Evolutionary conservation across 2,888 invertebrate genomes (phyloP), one percentile per base, ranked within the genome.

Genomic region (Tenthredo amoena): DNA sequence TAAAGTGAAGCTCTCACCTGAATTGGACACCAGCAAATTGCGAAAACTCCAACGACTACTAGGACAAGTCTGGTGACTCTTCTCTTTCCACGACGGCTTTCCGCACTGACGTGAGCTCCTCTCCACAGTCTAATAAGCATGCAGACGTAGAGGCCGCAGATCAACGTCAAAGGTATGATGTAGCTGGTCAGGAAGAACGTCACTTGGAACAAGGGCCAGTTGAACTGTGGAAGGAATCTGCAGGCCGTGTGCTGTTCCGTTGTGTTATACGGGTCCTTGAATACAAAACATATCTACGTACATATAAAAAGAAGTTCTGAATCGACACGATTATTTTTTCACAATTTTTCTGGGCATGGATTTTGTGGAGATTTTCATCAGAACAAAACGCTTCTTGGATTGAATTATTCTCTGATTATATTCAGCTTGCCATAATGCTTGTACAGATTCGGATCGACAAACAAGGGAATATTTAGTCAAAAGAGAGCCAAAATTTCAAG

Each of bases 1-100:
- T 74, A 43, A 43, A 74, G 9, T 50, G 50, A n/a, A 26, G 43
- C 43, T 92, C 93, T 95, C 90, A 98, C 97, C 95, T 98, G 98
- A 91, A 99, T 97, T 40, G 99, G 99, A 90, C 97, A 96, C 99
- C 99, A 99, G 94, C 98, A 98, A 68, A 98, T 95, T 31, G 98
- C 98, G 93, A 99, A 99, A 77, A 98, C 98, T 83, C 98, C 96
- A 1, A 98, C 98, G 84, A 98, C 98, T 84, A 98, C 97, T 86
- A 98, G 96, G 31, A 99, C 98, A 96, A 99, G 97, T 87, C 98
- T 95, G 7, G 99, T 99, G 55, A 98, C 99, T 88, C 98, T 95
- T 94, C 97, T 96, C 94, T 98, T 97, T 87, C 98, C 97, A 88
- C 97, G 95, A 87, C 97, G 95, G 90, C 96, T 96, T 93, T 98